Evolutionary conservation across 2,888 invertebrate genomes (phyloP), one percentile per base, ranked within the genome.

Genomic region (Dichetophora obliterata): DNA sequence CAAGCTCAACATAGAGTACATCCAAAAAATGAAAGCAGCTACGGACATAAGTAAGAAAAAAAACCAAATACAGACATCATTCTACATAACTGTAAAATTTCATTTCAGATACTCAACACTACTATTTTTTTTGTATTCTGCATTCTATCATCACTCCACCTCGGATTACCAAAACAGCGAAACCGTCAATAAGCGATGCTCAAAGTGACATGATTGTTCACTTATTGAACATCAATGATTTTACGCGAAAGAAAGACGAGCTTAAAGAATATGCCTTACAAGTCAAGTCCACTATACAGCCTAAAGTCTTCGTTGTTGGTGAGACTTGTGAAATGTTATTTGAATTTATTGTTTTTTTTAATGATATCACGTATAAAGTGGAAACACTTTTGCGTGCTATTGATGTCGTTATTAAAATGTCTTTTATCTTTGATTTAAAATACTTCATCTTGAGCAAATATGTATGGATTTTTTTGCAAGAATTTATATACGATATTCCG

Each of bases 401-500:
- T 16, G 76, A 73, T 24, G 50, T 68, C 11, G 68, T 68, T 24
- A 73, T 77, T 73, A 73, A 68, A 68, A 68, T 54, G 5, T 66
- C 72, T 48, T 73, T 73, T 59, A 66, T 72, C 22, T 73, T 76
- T 31, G 59, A 73, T 48, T 73, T 76, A 57, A 66, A 76, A 27
- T 76, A 59, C 68, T 73, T 72, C 8, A 31, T 59, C 24, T 72
- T 65, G 66, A 76, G 75, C 52, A 75, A 75, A 75, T 75, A 75
- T 75, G 75, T 75, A 43, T 75, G 71, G 76, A 34, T 70, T 34
- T 76, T 76, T 76, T 76, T 76, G 43, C 75, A 75, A 69, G 68
- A 75, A 43, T 69, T 50, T 75, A 59, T 75, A 27, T 75, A 75
- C 24, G 75, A 69, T 31, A 69, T 69, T 34, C 19, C 14, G 5